Evolutionary conservation across 2,888 invertebrate genomes (phyloP), one percentile per base, ranked within the genome.

Genomic region (Actias luna): DNA sequence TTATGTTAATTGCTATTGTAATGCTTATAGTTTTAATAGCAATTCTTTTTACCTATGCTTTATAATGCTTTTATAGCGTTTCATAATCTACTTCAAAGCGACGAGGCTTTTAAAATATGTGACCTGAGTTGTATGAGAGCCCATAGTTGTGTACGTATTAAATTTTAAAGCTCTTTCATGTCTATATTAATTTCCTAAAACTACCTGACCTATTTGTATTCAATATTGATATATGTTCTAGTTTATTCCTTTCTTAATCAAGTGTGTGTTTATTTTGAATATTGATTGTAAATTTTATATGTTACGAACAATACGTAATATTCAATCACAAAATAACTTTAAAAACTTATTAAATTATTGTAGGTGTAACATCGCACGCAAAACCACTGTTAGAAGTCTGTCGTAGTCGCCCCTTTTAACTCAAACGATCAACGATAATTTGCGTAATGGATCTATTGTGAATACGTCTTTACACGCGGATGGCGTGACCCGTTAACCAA

Each of bases 371-470:
- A 73, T 73, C 73, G 73, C 91, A 92, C 91, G 92, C 90, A 82
- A 92, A 89, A 89, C 84, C 79, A 85, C 84, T 82, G 87, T 90
- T 88, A 89, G 69, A 68, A 65, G 67, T 72, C 69, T 69, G 27
- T 58, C 25, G 36, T 46, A 46, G 22, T 46, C 46, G 22, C 22
- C 29, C 58, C 52, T 39, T 36, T 59, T 39, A 58, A 27, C 57
- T 52, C 67, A 85, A 84, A 87, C 83, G 84, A 84, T 77, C 73
- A 80, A 73, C 69, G 79, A 88, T 89, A 90, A 91, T 91, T 90
- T 89, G 83, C 82, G 86, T 91, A 92, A 92, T 92, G 90, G 87
- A 85, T 82, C 85, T 75, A 88, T 90, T 92, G 92, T 91, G 82
- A 71, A 70, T 65, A 72, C 76, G 77, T 69, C 84, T 87, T 89